Evolutionary conservation across 2,888 invertebrate genomes (phyloP), one percentile per base, ranked within the genome.

Genomic region (Eudemis profundana): DNA sequence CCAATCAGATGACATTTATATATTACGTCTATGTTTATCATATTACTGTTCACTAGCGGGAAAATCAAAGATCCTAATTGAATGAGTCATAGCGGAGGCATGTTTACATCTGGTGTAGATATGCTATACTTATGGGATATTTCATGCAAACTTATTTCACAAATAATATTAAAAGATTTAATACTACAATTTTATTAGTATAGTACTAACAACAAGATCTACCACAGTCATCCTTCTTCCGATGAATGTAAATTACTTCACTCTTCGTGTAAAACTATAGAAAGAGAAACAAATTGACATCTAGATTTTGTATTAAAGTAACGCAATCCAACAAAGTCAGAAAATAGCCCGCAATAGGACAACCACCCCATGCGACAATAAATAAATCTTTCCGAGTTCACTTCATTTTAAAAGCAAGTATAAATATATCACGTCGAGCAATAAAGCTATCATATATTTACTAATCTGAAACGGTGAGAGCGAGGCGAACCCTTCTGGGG

Each of bases 401-500:
- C 80, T 84, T 84, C 81, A 83, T 83, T 87, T 83, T 79, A 84
- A 85, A 83, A 83, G 84, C 85, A 80, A 79, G 81, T 83, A 87
- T 86, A 87, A 89, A 89, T 88, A 87, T 87, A 89, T 89, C 87
- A 87, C 85, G 82, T 78, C 74, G 79, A 89, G 89, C 87, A 87
- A 92, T 92, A 91, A 91, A 92, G 90, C 91, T 89, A 91, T 92
- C 90, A 91, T 91, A 92, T 91, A 92, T 91, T 92, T 90, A 91
- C 90, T 92, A 92, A 92, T 92, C 90, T 90, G 87, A 85, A 85
- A 85, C 90, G 87, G 82, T 82, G 87, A 82, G 86, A 87, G 87
- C 81, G 85, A 78, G 79, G 79, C 82, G 87, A 86, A 90, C 88
- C 91, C 90, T 91, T 91, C 89, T 89, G 89, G 81, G 81, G 81